A percentile compares a stretch with the other conserved stretches of the same genome.
These are phyloP conservation scores for Colistium nudipinnis DNA, from an alignment of 2,113 vertebrate species.

Conservation along the genomic window DNA sequence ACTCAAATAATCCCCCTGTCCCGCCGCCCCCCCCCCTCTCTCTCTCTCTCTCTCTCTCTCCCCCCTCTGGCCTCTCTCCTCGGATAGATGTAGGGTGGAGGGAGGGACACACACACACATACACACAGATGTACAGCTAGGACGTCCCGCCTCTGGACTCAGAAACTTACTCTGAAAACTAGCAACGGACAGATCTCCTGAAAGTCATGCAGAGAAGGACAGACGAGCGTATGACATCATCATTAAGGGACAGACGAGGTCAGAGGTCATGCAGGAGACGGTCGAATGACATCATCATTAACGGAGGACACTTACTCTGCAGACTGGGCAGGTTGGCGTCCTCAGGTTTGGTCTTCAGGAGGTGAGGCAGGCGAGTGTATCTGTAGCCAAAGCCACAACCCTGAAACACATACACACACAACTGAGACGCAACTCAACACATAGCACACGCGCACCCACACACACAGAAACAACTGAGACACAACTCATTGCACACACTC, in stretches of 20 bases:
- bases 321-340: constrained; percentile 96
- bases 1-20: constrained; percentile 22
- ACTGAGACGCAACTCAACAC: not conserved
- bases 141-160: not conserved
- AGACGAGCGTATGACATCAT: constrained; percentile 22
- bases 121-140: not conserved
- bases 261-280: not conserved
- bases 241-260: too few relatives aligned
- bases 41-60: too few relatives aligned
- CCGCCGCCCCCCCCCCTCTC: not conserved
- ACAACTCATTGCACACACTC: too few relatives aligned
- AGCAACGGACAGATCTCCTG: constrained; percentile 91
- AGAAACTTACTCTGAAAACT: constrained; percentile 90
- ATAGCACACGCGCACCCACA: not conserved
- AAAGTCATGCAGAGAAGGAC: constrained; percentile 76
- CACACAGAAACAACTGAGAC: not conserved
- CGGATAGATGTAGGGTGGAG: too few relatives aligned
- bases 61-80: too few relatives aligned
- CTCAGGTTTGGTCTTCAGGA: constrained; percentile 97
- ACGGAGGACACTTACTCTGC: constrained; percentile 88
- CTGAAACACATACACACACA: constrained; percentile 68
- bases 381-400: constrained; percentile 98
- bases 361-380: constrained; percentile 95
- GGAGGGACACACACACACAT: too few relatives aligned
- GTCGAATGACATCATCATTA: constrained; percentile 23